A percentile compares a stretch with the other conserved stretches of the same genome.
These are phyloP conservation scores for Enteromius trimaculatus DNA, from an alignment of 2,797 vertebrate species.

Conservation along the genomic window DNA sequence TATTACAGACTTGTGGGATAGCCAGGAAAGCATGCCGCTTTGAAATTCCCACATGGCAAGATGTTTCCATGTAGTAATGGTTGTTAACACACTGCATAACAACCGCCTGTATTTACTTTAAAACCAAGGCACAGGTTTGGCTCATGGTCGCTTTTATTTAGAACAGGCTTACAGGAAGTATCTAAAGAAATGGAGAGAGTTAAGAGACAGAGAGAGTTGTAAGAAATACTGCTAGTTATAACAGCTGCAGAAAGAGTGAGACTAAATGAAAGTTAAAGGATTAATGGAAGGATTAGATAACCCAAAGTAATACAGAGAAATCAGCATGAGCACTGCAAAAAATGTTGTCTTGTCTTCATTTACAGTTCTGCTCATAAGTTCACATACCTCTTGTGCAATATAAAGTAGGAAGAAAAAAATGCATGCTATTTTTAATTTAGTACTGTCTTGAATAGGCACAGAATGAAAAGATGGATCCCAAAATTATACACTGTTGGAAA, in stretches of 20 bases:
- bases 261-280: neutral
- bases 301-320: neutral
- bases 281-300: neutral
- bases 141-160: slow-evolving; percentile 28
- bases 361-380: neutral
- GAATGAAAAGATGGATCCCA: neutral
- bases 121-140: slow-evolving; percentile 21
- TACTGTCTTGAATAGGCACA: neutral
- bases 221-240: neutral
- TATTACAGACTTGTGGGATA: slow-evolving; percentile 73
- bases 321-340: neutral
- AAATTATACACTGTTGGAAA: neutral
- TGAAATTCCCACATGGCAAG: slow-evolving; percentile 77
- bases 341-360: neutral
- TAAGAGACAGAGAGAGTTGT: neutral
- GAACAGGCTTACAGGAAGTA: slow-evolving; percentile 5
- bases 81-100: slow-evolving; percentile 75
- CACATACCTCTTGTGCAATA: neutral
- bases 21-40: slow-evolving; percentile 70
- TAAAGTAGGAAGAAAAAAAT: too few species aligned
- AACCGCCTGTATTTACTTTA: slow-evolving; percentile 53
- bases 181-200: slow-evolving; percentile 1
- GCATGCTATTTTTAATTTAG: neutral
- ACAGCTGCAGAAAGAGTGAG: neutral
- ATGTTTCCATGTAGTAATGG: slow-evolving; percentile 78